Evolutionary conservation across 2,113 vertebrate species (phyloP).

Genomic region (Myotis davidii): DNA sequence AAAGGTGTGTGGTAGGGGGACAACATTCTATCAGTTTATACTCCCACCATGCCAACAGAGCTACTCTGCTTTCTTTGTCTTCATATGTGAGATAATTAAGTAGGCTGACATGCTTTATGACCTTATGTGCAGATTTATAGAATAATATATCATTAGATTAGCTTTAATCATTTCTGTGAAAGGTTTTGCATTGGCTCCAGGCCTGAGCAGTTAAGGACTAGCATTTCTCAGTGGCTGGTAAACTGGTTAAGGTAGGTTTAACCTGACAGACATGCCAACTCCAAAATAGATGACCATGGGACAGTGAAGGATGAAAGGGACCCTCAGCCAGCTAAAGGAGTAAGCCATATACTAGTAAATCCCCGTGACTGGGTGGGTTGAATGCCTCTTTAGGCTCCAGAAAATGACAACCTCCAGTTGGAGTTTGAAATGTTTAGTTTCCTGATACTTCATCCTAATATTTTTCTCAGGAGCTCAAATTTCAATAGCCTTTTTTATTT

Average conservation of each 20-base stretch:
- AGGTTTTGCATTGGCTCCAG: neutral
- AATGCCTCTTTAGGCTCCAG: neutral
- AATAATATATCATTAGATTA: neutral
- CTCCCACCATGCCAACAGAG: neutral
- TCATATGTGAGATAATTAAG: neutral
- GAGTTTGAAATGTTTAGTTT: slow-evolving; percentile 16
- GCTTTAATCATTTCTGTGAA: neutral
- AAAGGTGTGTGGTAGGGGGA: neutral
- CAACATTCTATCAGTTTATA: neutral
- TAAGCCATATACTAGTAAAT: neutral
- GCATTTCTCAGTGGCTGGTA: neutral
- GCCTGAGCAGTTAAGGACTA: neutral
- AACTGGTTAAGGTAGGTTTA: neutral
- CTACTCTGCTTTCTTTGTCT: neutral
- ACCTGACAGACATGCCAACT: neutral
- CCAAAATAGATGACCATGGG: neutral
- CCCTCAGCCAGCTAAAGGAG: neutral
- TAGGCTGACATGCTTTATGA: neutral
- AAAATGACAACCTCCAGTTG: neutral
- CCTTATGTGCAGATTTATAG: neutral
- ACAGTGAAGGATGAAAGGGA: neutral
- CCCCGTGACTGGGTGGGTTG: neutral
- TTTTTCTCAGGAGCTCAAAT: neutral
- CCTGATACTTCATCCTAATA: neutral
- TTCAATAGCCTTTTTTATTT: neutral